Percentiles rank a stretch among this genome's conserved stretches.
Evolutionary conservation across 2,888 invertebrate species (phyloP).

Genomic region (Phania funesta): DNA sequence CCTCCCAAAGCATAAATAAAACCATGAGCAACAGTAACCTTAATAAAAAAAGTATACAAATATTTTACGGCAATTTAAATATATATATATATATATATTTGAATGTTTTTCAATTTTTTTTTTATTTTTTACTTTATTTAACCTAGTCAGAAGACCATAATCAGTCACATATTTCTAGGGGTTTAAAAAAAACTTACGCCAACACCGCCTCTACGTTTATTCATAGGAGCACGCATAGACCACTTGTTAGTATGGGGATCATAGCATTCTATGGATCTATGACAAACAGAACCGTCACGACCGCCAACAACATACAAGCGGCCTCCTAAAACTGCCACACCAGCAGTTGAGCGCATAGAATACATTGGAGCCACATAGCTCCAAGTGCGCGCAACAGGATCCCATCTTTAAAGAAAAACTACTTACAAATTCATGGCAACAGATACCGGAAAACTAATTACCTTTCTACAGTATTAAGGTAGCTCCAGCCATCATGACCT

Average conservation of each 20-base stretch:
- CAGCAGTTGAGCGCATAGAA: constrained; percentile 91
- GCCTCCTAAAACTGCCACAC: constrained; percentile 91
- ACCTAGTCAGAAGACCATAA: no score
- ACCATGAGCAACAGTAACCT: constrained; percentile 91
- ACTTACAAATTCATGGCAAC: not conserved
- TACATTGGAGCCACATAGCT: constrained; percentile 94
- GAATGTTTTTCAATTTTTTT: no score
- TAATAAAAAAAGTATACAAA: not conserved
- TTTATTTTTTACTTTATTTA: no score
- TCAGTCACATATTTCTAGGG: no score
- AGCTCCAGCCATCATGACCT: constrained; percentile 93
- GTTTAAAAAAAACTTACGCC: constrained; percentile 83
- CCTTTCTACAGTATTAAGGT: constrained; percentile 94
- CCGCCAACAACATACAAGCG: constrained; percentile 96
- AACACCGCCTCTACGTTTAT: constrained; percentile 91
- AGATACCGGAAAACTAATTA: constrained; percentile 68
- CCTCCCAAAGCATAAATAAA: constrained; percentile 96
- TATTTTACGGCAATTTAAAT: not conserved
- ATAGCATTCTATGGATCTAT: constrained; percentile 93
- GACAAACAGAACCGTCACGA: constrained; percentile 93
- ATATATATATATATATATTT: no score
- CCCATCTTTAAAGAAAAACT: constrained; percentile 84
- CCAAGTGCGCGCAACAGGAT: constrained; percentile 93
- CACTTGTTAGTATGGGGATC: constrained; percentile 87
- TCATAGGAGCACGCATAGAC: constrained; percentile 93